Base-by-base conservation (phyloP, 2,888 invertebrate genomes). In the Drosophila cognata region DNA sequence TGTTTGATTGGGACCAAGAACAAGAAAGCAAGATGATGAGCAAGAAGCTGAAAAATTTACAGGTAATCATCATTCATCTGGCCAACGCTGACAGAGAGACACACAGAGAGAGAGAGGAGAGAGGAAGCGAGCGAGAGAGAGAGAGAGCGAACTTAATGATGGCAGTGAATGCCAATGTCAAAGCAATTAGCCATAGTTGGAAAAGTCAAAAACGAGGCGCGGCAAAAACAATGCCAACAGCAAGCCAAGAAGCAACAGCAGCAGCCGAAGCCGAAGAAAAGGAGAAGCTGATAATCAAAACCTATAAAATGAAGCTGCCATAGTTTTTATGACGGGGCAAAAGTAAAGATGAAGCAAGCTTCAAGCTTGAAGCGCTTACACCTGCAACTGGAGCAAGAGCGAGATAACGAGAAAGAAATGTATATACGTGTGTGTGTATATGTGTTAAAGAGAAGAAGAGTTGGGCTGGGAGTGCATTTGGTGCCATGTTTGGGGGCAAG, bases 101-200 rank as follows among this genome's bases (percentile, higher is more conserved):
- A 16, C 36, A 43, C 41, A 41, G 52, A 29, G 29, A 38, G 55
- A 43, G 60, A 50, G 57, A 69, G 56, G 10, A 43, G 55, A 52
- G 28, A 53, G 43, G 33, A 50, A 50, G 36, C 55, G 50, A 36
- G 31, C 36, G 33, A 29, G 46, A 21, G 33, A 21, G 31, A 29
- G 51, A 73, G 67, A 62, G 72, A 56, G 61, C 57, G 53, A 69
- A 59, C 63, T 48, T 38, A 55, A 67, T 36, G 65, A 50, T 50
- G 56, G 66, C 62, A 35, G 72, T 77, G 87, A 87, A 88, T 87
- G 87, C 88, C 88, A 88, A 88, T 88, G 88, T 89, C 88, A 89
- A 88, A 87, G 88, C 87, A 89, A 89, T 89, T 89, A 89, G 84
- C 86, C 77, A 81, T 88, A 89, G 90, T 90, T 90, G 89, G 82